A percentile compares a stretch with the other conserved stretches of the same genome.
Evolutionary conservation across 2,113 vertebrate genomes (phyloP).

Genomic region (Sakesphorus luctuosus): DNA sequence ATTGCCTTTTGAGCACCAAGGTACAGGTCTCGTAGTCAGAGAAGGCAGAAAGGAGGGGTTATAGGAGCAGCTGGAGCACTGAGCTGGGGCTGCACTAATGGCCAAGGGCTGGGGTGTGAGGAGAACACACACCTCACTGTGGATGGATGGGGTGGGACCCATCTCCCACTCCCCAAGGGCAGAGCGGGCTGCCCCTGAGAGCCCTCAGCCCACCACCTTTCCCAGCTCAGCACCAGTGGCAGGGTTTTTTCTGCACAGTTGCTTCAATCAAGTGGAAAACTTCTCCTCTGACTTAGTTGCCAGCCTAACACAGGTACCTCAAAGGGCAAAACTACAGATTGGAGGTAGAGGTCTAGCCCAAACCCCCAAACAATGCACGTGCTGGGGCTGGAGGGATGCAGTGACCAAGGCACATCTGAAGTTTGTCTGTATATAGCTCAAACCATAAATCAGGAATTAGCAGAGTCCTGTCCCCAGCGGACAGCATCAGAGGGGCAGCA

Average conservation of each 20-base stretch:
- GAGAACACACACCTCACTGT: rapidly evolving
- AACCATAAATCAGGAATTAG: background rate
- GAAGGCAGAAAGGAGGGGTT: background rate
- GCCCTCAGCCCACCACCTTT: background rate
- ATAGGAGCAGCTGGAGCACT: background rate
- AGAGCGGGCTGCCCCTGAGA: background rate
- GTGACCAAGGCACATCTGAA: background rate
- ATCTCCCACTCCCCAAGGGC: background rate
- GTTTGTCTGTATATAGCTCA: background rate
- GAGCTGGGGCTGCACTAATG: rapidly evolving
- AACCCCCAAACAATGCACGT: background rate
- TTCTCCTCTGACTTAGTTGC: background rate
- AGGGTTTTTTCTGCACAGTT: background rate
- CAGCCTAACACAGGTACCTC: background rate
- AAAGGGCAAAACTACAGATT: background rate
- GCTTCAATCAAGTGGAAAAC: background rate
- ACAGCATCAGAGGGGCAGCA: background rate
- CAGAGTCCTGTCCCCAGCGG: background rate
- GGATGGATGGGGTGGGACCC: background rate
- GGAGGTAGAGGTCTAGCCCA: background rate
- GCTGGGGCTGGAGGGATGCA: background rate
- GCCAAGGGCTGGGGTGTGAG: background rate
- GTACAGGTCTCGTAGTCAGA: background rate
- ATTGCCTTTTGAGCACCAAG: background rate
- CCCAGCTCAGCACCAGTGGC: background rate